A percentile compares a stretch with the other conserved stretches of the same genome.
phyloP scores from a whole-genome alignment of 2,113 vertebrate species.

The Lipophrys pholis region DNA sequence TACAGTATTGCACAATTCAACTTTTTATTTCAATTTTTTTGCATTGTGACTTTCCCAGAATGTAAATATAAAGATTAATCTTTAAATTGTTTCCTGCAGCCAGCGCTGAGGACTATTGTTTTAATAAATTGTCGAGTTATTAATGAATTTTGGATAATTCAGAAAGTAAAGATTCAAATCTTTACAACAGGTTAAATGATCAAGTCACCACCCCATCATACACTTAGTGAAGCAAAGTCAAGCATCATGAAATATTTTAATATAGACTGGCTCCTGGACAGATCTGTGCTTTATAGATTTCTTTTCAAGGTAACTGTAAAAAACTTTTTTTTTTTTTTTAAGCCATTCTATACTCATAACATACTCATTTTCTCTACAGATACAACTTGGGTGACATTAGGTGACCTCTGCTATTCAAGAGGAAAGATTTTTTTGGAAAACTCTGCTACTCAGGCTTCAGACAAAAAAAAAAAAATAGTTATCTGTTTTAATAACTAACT shows the following conservation, averaged over 20 bases:
- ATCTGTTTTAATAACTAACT: slow-evolving; percentile 24
- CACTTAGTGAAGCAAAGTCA: slow-evolving; percentile 48
- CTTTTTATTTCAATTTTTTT: slow-evolving; percentile 8
- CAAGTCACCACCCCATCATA: slow-evolving; percentile 55
- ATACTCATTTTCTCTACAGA: slow-evolving; percentile 11
- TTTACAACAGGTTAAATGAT: slow-evolving; percentile 36
- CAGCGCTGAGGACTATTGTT: slow-evolving; percentile 39
- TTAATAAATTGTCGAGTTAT: slow-evolving; percentile 15
- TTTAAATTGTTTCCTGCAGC: slow-evolving; percentile 58
- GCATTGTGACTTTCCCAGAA: slow-evolving; percentile 24
- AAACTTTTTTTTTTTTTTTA: neutral
- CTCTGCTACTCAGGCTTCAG: neutral
- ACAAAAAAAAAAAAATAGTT: slow-evolving; percentile 47
- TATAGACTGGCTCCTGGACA: slow-evolving; percentile 39
- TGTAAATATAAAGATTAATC: slow-evolving; percentile 25
- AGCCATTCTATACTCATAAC: too few relatives aligned
- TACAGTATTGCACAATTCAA: slow-evolving; percentile 79
- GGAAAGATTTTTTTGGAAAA: neutral
- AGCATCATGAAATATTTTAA: slow-evolving; percentile 9
- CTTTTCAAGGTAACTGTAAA: neutral
- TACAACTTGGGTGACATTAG: slow-evolving; percentile 7
- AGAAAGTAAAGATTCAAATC: slow-evolving; percentile 28
- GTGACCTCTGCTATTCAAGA: neutral
- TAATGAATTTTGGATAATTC: slow-evolving; percentile 8
- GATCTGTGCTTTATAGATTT: neutral